Conservation (phyloP, 2,797 vertebrate species). For the Tenualosa ilisha region DNA sequence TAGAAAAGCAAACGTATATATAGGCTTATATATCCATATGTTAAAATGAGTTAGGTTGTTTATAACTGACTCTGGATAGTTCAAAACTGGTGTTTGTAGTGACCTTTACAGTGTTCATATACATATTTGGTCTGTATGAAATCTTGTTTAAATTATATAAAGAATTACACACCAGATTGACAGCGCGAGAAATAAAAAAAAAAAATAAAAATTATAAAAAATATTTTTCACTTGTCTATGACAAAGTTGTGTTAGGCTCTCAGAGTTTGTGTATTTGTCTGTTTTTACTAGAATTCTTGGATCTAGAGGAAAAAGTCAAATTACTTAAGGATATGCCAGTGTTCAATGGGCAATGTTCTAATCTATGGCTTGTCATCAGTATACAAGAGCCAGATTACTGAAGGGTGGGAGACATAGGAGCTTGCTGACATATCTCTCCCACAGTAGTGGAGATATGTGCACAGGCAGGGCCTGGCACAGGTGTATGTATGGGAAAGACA, state of each 20-base stretch:
- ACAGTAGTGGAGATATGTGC: conserved; percentile 28
- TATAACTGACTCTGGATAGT: conserved; percentile 34
- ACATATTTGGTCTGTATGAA: conserved; percentile 38
- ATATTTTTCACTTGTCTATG: conserved; percentile 46
- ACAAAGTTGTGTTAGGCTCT: conserved; percentile 21
- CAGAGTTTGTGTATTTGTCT: conserved; percentile 36
- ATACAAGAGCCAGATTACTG: not conserved
- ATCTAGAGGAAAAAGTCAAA: conserved; percentile 44
- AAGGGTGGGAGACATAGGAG: not conserved
- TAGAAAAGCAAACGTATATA: conserved; percentile 42
- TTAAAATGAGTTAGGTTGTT: conserved; percentile 30
- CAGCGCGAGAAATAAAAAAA: conserved; percentile 17
- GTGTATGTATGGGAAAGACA: not conserved
- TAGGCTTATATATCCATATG: conserved; percentile 39
- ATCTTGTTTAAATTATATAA: not conserved
- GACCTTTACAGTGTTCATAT: conserved; percentile 49
- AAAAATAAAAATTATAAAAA: conserved; percentile 16
- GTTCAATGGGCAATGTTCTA: not conserved
- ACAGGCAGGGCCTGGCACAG: conserved; percentile 46
- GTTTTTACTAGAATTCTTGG: conserved; percentile 44
- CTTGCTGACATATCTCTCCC: not conserved
- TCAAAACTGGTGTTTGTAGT: conserved; percentile 41
- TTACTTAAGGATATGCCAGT: conserved; percentile 16
- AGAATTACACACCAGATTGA: not conserved
- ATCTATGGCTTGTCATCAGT: not conserved